These are phyloP conservation scores for Larimichthys polyactis DNA, from an alignment of 2,113 vertebrate species.

Conservation along the genomic window DNA sequence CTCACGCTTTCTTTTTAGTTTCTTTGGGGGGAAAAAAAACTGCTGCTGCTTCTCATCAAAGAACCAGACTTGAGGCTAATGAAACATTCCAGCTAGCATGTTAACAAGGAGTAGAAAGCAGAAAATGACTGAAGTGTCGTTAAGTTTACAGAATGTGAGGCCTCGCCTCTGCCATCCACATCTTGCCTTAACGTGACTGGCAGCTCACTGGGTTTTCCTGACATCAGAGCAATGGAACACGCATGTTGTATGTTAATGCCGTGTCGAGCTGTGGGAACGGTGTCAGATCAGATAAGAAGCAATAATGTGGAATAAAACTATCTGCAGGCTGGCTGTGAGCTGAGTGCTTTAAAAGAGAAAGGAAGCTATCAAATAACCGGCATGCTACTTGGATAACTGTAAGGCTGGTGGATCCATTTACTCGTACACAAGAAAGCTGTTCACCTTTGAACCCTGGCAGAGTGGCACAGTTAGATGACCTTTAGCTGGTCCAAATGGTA, in stretches of 20 bases:
- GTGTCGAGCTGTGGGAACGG: conserved; percentile 57
- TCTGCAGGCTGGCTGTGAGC: conserved; percentile 29
- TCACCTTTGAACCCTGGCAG: conserved; percentile 69
- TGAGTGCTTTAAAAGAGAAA: conserved; percentile 15
- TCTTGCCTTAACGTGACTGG: conserved; percentile 12
- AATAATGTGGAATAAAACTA: conserved; percentile 51
- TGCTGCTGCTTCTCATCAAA: conserved; percentile 45
- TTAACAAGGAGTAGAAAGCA: conserved; percentile 28
- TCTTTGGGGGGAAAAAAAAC: conserved; percentile 21
- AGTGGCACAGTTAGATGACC: conserved; percentile 61
- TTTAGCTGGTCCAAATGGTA: conserved; percentile 47
- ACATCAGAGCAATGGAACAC: conserved; percentile 30
- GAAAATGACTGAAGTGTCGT: conserved; percentile 5
- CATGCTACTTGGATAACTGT: conserved; percentile 33
- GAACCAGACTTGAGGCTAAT: conserved; percentile 16
- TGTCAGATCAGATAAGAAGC: conserved; percentile 71
- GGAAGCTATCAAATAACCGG: conserved; percentile 40
- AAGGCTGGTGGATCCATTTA: conserved; percentile 51
- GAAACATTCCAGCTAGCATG: conserved; percentile 30
- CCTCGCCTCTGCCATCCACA: conserved; percentile 6
- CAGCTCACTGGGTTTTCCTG: conserved; percentile 43
- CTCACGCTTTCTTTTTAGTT: conserved; percentile 20
- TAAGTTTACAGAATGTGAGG: conserved; percentile 3
- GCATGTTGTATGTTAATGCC: conserved; percentile 48
- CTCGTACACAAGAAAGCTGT: conserved; percentile 42